These are phyloP conservation scores for Thumatha senex DNA, from an alignment of 2,888 invertebrate genomes.

Conservation along the genomic window DNA sequence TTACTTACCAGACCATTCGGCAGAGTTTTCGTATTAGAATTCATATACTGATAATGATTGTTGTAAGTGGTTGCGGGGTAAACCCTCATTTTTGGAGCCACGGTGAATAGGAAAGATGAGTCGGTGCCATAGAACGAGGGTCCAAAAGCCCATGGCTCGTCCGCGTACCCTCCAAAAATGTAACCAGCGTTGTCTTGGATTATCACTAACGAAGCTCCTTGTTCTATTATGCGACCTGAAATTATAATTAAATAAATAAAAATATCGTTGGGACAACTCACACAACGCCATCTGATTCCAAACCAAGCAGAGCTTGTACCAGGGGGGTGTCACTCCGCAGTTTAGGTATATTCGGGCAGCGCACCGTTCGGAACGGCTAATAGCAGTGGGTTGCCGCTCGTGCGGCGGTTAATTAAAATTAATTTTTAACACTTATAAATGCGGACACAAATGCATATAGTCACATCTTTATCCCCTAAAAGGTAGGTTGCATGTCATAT, in stretches of 20 bases:
- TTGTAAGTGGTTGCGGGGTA: constrained; percentile 93
- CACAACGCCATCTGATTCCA: too few relatives aligned
- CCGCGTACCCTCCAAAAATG: constrained; percentile 95
- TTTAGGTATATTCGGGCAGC: too few relatives aligned
- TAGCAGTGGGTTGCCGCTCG: too few relatives aligned
- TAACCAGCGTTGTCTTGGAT: constrained; percentile 92
- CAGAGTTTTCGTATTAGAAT: constrained; percentile 95
- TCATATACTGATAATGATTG: constrained; percentile 96
- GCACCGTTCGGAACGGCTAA: too few relatives aligned
- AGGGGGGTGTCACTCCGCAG: too few relatives aligned
- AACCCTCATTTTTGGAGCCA: constrained; percentile 90
- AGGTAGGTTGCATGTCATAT: too few relatives aligned
- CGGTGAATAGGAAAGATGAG: constrained; percentile 92
- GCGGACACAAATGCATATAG: too few relatives aligned
- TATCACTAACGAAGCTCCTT: constrained; percentile 92
- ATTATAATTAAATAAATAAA: background rate
- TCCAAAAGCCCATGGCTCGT: constrained; percentile 88
- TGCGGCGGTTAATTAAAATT: too few relatives aligned
- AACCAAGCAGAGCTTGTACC: too few relatives aligned
- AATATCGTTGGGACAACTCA: too few relatives aligned
- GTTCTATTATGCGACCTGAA: constrained; percentile 88
- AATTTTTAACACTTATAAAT: too few relatives aligned
- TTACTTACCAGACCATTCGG: constrained; percentile 93
- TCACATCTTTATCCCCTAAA: too few relatives aligned
- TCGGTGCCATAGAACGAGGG: constrained; percentile 91